Evolutionary conservation across 2,113 vertebrate genomes (phyloP), one percentile per base, ranked within the genome.

Genomic region (Meriones unguiculatus): DNA sequence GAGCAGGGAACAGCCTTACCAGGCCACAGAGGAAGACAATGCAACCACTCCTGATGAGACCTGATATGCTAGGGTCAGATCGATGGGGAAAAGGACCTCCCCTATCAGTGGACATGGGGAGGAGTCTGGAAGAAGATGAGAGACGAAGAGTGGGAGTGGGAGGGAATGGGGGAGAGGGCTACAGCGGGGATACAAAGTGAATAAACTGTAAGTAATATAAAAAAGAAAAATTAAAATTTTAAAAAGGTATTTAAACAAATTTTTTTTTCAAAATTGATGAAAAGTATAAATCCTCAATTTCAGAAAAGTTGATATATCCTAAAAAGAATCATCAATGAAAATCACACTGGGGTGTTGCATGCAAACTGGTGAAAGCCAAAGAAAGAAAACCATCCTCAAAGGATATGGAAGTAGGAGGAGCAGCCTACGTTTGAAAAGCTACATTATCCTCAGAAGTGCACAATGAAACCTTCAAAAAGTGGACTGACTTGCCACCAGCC

Each of bases 261-360:
- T 38, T 57, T n/a, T n/a, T 87, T 95, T 89, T 75, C 15, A 46
- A 82, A 95, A 82, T 35, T 54, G 38, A 77, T 77, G 14, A 82
- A 54, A 91, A 28, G 4, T 35, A 38, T 75, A n/a, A 59, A 91
- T 7, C 14, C 41, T 67, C 20, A 59, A 50, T 64, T 77, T 69
- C 65, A 87, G 18, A 62, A 93, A 93, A 38, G 17, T 62, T 35
- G 80, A 52, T 5, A 3, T 7, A 82, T 22, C 24, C n/a, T 7
- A 50, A 78, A 38, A 22, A 54, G 93, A 87, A 75, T 25, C 32
- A 75, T 10, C 57, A 87, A 35, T 90, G 65, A 86, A 89, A 95
- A 86, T 41, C 30, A 65, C 2, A 0, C 25, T 22, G 46, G 38
- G 22, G 35, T 54, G 70, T 13, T 52, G 41, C 30, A 89, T 50